A percentile compares a stretch with the other conserved stretches of the same genome.
Evolutionary conservation across 2,113 vertebrate genomes (phyloP).

Genomic region (Cynoglossus semilaevis): DNA sequence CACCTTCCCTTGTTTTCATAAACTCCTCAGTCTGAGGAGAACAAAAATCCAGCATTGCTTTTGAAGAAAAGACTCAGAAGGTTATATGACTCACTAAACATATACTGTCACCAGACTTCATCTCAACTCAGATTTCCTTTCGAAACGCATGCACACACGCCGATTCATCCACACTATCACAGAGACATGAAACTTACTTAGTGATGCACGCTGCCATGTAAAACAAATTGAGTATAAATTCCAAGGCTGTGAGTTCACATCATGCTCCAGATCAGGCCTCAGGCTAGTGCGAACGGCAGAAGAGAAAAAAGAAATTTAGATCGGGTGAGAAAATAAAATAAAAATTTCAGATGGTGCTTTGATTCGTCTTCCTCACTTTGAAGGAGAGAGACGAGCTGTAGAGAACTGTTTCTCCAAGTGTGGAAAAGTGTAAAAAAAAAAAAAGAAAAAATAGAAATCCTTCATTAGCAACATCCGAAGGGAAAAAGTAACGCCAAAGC

Average conservation of each 20-base stretch:
- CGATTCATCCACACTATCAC: conserved; percentile 11
- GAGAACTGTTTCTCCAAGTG: neutral
- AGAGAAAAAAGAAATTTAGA: conserved; percentile 27
- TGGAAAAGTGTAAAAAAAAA: conserved; percentile 21
- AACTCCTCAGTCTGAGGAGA: conserved; percentile 41
- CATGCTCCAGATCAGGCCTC: conserved; percentile 24
- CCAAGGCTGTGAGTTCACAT: conserved; percentile 22
- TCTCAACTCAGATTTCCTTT: conserved; percentile 20
- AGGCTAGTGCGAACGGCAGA: neutral
- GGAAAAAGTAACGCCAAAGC: conserved; percentile 43
- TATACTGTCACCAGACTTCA: conserved; percentile 4
- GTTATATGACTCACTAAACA: conserved; percentile 31
- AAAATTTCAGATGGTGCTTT: conserved; percentile 22
- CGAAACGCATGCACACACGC: conserved; percentile 17
- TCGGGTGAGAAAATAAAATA: conserved; percentile 9
- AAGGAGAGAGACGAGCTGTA: conserved; percentile 1
- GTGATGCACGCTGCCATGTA: conserved; percentile 15
- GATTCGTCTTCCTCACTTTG: conserved; percentile 10
- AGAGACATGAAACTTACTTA: conserved; percentile 32
- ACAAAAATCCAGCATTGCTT: conserved; percentile 24
- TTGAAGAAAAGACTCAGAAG: conserved; percentile 4
- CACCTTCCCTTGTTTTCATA: conserved; percentile 15
- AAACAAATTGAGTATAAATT: conserved; percentile 49
- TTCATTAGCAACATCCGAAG: conserved; percentile 65
- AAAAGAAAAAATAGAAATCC: neutral